Conservation (phyloP, 2,888 invertebrate species). For the Epistrophe grossulariae region DNA sequence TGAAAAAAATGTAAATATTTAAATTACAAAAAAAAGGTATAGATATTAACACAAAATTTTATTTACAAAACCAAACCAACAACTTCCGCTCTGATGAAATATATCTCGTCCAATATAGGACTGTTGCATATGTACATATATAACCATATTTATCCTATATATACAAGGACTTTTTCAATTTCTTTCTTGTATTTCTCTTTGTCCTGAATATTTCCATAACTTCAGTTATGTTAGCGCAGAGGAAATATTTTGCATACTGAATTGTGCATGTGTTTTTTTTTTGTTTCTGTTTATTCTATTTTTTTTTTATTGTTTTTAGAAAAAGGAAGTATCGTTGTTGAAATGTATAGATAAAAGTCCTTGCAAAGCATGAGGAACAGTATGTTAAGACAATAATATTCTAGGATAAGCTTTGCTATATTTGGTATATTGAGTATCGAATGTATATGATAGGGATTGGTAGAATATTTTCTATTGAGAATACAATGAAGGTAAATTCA, state of each 20-base stretch:
- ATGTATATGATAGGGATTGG: conserved; percentile 31
- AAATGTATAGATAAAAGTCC: conserved; percentile 12
- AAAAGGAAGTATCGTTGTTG: neutral
- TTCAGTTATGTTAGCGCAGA: conserved; percentile 21
- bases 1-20: no score
- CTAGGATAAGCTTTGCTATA: conserved; percentile 28
- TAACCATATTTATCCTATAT: no score
- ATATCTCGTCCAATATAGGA: conserved; percentile 9
- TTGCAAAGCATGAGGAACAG: conserved; percentile 12
- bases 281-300: neutral
- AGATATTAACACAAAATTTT: neutral
- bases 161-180: conserved; percentile 47
- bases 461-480: conserved; percentile 16
- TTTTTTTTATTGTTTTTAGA: conserved; percentile 21
- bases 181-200: conserved; percentile 12
- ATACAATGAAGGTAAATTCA: conserved; percentile 29
- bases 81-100: conserved; percentile 23
- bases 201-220: conserved; percentile 46
- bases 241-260: conserved; percentile 39
- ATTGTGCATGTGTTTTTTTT: conserved; percentile 22
- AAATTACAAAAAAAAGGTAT: neutral
- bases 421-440: conserved; percentile 14
- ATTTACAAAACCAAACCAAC: neutral
- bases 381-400: conserved; percentile 12
- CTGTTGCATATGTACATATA: neutral